Base-by-base conservation (phyloP, 1,140 invertebrate genomes). In the Conopomorpha cramerella region DNA sequence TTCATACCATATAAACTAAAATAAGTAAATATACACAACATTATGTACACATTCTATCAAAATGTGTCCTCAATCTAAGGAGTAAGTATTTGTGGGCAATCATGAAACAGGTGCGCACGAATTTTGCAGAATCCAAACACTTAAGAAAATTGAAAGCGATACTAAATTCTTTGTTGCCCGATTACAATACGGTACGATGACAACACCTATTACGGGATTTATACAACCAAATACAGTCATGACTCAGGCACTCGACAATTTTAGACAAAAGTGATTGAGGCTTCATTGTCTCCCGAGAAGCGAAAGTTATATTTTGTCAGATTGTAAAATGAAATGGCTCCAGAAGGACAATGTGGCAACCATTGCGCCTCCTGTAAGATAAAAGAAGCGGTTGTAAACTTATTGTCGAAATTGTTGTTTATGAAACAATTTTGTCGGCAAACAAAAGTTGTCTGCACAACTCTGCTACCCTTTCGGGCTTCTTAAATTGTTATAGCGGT, bases 401-500 rank as follows among this genome's bases (percentile, higher is more conserved):
- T 49, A 50, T 52, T 57, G 54, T 49, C 64, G 60, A 59, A 68
- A 73, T 68, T 62, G 63, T 68, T 68, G 68, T 68, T 73, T 73
- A 64, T 68, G 66, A 66, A 73, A 70, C 65, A 73, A 68, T 73
- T 55, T 41, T 46, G 43, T 41, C 46, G 56, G 52, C 49, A 49
- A 57, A 59, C 57, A 62, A 70, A 70, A 73, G 59, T 66, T 68
- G 67, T 60, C 56, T 50, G 59, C 55, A 70, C 57, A 64, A 52
- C 54, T 41, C 41, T 40, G 49, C 51, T 58, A 63, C 58, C 65
- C 62, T 66, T 68, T 70, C 46, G 63, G 65, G 57, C 65, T 63
- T 58, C 60, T 66, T 63, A 68, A 72, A 72, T 72, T 65, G 67
- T 73, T 70, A 73, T 64, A 40, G 55, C 63, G 51, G 58, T 65